Conservation (phyloP, 1,140 invertebrate genomes). For the Cydia pomonella region DNA sequence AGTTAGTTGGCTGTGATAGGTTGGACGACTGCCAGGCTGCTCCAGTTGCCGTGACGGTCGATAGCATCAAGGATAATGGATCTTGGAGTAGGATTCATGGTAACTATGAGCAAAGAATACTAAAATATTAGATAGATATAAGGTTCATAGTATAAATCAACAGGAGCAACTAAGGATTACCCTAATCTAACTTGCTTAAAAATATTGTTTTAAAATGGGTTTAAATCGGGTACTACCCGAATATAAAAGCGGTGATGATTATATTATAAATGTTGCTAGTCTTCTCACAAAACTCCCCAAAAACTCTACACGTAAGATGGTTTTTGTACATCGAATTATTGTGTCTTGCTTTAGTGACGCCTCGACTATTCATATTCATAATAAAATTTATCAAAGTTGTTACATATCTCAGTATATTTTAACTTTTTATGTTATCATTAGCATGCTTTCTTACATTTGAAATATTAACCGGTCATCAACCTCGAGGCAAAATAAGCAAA, state of each 20-base stretch:
- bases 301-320: too few species aligned
- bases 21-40: conserved; percentile 12
- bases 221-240: too few species aligned
- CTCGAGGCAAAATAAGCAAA: conserved; percentile 19
- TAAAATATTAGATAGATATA: neutral
- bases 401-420: neutral
- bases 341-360: neutral
- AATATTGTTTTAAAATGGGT: too few species aligned
- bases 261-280: too few species aligned
- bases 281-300: too few species aligned
- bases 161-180: too few species aligned
- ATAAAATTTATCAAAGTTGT: neutral
- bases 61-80: conserved; percentile 14
- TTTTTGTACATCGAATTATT: too few species aligned
- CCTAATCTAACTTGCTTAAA: neutral
- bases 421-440: neutral
- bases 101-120: neutral
- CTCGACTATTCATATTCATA: neutral
- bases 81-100: neutral
- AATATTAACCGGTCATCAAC: conserved; percentile 18
- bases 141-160: neutral
- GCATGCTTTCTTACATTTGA: neutral
- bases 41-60: conserved; percentile 3
- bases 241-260: too few species aligned
- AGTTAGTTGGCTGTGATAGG: conserved; percentile 17